Conservation (phyloP, 2,888 invertebrate species). For the Chrysina gloriosa region DNA sequence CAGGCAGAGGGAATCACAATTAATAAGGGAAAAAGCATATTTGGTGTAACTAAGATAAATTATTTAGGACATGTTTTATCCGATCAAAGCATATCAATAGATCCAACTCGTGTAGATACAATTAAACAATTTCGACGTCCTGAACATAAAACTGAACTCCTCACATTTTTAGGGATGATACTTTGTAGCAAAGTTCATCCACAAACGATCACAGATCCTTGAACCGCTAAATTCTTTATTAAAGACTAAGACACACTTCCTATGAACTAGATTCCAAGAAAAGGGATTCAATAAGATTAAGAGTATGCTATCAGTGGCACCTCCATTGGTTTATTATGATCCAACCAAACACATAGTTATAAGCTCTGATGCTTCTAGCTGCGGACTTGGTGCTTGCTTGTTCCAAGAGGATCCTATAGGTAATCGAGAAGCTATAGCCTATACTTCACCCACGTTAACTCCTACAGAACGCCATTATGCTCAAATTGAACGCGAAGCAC, state of each 20-base stretch:
- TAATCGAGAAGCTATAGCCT: conserved; percentile 1
- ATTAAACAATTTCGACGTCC: too few species aligned
- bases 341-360: too few species aligned
- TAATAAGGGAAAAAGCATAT: neutral
- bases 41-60: neutral
- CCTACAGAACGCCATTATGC: conserved; percentile 2
- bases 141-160: neutral
- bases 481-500: conserved; percentile 1
- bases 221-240: neutral
- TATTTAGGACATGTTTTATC: neutral
- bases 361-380: too few species aligned
- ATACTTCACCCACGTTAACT: neutral
- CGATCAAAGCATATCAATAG: neutral
- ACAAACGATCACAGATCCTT: neutral
- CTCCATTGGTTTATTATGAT: too few species aligned
- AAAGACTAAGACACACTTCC: neutral
- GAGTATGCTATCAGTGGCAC: too few species aligned
- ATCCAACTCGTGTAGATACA: neutral
- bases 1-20: neutral
- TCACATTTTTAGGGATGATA: neutral
- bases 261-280: neutral
- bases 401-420: neutral
- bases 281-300: neutral
- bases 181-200: neutral
- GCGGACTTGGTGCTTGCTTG: too few species aligned